phyloP scores from a whole-genome alignment of 64 coral and sea anemone species.

The Pocillopora damicornis region DNA sequence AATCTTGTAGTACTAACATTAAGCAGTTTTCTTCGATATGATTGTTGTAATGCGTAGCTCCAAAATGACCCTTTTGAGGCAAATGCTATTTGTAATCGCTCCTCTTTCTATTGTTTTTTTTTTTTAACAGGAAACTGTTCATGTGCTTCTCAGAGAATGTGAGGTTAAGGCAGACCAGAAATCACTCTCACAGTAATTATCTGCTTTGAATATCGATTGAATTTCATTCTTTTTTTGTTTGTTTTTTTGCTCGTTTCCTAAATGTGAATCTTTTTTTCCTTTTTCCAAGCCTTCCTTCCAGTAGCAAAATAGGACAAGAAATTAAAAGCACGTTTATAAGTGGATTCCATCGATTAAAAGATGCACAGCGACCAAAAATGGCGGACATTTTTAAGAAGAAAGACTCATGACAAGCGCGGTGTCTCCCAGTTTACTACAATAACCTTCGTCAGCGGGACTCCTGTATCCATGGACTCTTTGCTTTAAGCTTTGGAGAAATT shows the following conservation, averaged over 20 bases:
- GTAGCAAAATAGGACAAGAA: constrained; percentile 77
- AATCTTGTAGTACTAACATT: too few species aligned
- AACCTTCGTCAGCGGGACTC: not conserved
- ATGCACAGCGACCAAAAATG: constrained; percentile 95
- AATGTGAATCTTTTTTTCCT: not conserved
- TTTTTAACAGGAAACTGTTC: constrained; percentile 74
- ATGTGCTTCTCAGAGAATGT: constrained; percentile 83
- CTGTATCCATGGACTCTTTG: not conserved
- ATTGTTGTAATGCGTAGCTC: too few species aligned
- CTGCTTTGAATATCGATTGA: not conserved
- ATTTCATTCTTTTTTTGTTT: not conserved
- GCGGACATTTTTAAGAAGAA: constrained; percentile 93
- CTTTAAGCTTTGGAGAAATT: not conserved
- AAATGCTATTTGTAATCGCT: not conserved
- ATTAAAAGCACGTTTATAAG: constrained; percentile 92
- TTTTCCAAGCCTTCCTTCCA: constrained; percentile 36
- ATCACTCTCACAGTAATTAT: constrained; percentile 53
- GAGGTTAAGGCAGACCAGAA: constrained; percentile 77
- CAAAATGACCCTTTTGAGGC: too few species aligned
- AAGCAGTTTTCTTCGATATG: too few species aligned
- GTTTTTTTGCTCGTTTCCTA: not conserved
- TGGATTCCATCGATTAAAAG: constrained; percentile 89
- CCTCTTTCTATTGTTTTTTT: not conserved
- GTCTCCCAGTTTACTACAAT: not conserved
- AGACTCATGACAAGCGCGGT: constrained; percentile 45